Evolutionary conservation across 2,888 invertebrate species (phyloP).

Genomic region (Chymomyza amoena): DNA sequence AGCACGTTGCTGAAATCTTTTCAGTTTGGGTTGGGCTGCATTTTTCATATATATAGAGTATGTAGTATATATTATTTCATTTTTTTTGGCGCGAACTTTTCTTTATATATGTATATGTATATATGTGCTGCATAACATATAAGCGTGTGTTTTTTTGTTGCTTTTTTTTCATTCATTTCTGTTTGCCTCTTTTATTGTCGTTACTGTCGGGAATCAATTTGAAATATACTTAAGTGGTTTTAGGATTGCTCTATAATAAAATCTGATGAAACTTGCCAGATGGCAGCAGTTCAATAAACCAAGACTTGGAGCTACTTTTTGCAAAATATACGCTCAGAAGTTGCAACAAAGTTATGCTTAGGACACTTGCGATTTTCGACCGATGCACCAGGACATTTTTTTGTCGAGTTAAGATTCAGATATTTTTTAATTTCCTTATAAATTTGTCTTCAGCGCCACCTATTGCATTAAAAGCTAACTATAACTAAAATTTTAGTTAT

Average conservation of each 20-base stretch:
- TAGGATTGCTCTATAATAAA: neutral
- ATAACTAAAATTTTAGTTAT: no score
- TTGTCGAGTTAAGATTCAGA: no score
- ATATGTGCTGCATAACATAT: conserved; percentile 16
- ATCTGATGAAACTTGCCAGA: neutral
- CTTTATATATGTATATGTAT: neutral
- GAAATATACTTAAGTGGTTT: neutral
- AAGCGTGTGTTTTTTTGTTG: no score
- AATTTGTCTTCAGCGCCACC: no score
- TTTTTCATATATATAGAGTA: neutral
- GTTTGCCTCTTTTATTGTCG: conserved; percentile 45
- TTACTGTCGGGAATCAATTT: conserved; percentile 29
- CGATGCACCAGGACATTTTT: no score
- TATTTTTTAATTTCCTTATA: no score
- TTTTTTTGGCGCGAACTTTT: conserved; percentile 4
- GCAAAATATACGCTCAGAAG: neutral
- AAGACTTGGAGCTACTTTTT: neutral
- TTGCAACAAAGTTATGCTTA: no score
- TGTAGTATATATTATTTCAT: neutral
- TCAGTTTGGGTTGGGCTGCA: neutral
- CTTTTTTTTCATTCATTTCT: conserved; percentile 61
- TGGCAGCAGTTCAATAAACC: neutral
- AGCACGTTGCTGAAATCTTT: no score
- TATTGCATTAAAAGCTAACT: fast-evolving
- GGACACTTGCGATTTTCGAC: no score